Base-by-base conservation (phyloP, 2,113 vertebrate genomes). In the Pyrgilauda ruficollis region DNA sequence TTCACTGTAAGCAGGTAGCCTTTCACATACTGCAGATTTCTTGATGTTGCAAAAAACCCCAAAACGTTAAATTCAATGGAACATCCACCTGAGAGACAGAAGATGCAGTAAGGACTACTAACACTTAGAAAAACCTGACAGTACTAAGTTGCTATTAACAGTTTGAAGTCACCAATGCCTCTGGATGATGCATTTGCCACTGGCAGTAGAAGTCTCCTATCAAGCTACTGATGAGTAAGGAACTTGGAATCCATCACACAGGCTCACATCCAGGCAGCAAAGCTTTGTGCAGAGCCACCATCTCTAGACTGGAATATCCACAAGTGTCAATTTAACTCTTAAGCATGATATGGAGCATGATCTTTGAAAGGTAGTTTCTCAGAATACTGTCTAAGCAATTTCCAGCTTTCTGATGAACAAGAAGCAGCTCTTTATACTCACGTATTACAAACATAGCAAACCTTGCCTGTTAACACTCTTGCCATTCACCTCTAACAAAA, bases 301-400 rank as follows among this genome's bases (percentile, higher is more conserved):
- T 80, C 49, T 37, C 37, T 15, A 44, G 12, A 68, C 16, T n/a
- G 27, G 41, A 69, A 44, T 18, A 76, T 4, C 9, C 15, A 55
- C 30, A 78, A 63, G 21, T 11, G 33, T 43, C 39, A 49, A 15
- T 26, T 69, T 77, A 78, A 67, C 44, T 58, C 46, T 56, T 53
- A 30, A 64, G 24, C 24, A 69, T 0, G 1, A 8, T 9, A 62
- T 0, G 6, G 79, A 83, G 28, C 15, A 62, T 24, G 24, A 62
- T 14, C 64, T 80, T 69, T 49, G 21, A 66, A 80, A 89, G n/a
- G 28, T 5, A 50, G 28, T 9, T 76, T 64, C 53, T 55, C 49
- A n/a, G 28, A 69, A 64, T 14, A 52, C 19, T 28, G 17, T 47
- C n/a, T 76, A 56, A 66, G 35, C 17, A 66, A 61, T 11, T 84